A percentile compares a stretch with the other conserved stretches of the same genome.
These are phyloP conservation scores for Thecocarcelia acutangulata DNA, from an alignment of 2,888 invertebrate genomes.

Conservation along the genomic window DNA sequence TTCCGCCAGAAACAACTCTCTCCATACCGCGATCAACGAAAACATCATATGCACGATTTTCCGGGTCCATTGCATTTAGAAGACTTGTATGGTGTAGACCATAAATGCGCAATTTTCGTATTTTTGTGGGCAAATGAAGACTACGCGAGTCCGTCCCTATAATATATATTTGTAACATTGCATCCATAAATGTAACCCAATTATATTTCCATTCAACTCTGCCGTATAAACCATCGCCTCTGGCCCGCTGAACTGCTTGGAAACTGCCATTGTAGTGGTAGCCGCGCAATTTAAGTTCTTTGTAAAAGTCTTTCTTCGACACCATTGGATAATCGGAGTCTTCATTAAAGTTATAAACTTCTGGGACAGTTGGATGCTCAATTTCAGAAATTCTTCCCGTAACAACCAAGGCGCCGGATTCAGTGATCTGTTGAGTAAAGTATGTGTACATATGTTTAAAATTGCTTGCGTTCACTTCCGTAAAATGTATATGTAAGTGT, in stretches of 20 bases:
- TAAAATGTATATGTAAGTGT: no score
- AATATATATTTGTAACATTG: slow-evolving; percentile 92
- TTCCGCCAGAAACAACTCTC: slow-evolving; percentile 86
- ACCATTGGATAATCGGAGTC: slow-evolving; percentile 78
- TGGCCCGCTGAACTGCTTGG: slow-evolving; percentile 76
- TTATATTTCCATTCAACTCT: slow-evolving; percentile 87
- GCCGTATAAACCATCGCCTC: slow-evolving; percentile 79
- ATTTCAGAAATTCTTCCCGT: slow-evolving; percentile 85
- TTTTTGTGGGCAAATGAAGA: slow-evolving; percentile 88
- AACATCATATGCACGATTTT: slow-evolving; percentile 77
- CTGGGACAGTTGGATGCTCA: slow-evolving; percentile 70
- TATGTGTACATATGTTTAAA: no score
- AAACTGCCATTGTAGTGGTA: slow-evolving; percentile 84
- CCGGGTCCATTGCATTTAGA: slow-evolving; percentile 80
- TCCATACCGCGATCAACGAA: slow-evolving; percentile 75
- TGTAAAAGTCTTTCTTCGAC: slow-evolving; percentile 86
- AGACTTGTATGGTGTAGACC: slow-evolving; percentile 84
- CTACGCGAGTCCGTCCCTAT: slow-evolving; percentile 86
- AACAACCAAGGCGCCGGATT: slow-evolving; percentile 86
- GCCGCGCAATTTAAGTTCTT: slow-evolving; percentile 87
- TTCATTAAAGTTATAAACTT: slow-evolving; percentile 69
- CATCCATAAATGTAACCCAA: slow-evolving; percentile 95
- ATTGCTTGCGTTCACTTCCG: no score
- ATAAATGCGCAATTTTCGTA: slow-evolving; percentile 87
- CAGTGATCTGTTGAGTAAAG: slow-evolving; percentile 83